Percentiles rank a stretch among this genome's conserved stretches.
Evolutionary conservation across 2,888 invertebrate species (phyloP).

Genomic region (Cordylochernes scorpioides): DNA sequence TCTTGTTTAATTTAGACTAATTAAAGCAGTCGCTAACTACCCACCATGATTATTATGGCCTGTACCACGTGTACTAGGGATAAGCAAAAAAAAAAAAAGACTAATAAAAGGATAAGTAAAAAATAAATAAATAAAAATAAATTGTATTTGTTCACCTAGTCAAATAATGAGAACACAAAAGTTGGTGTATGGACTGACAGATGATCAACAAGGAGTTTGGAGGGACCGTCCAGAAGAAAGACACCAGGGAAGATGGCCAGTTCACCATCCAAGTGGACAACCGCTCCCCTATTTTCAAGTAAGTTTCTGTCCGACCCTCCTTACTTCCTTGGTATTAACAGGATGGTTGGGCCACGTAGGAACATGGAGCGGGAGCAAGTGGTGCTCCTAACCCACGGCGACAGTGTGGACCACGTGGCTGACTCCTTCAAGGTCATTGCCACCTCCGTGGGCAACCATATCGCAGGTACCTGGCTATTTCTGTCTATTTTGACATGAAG

Average conservation of each 20-base stretch:
- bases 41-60: too few species aligned
- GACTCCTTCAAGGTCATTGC: slow-evolving; percentile 64
- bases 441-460: slow-evolving; percentile 47
- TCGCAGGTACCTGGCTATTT: slow-evolving; percentile 31
- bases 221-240: slow-evolving; percentile 62
- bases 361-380: slow-evolving; percentile 58
- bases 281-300: slow-evolving; percentile 67
- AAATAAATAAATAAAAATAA: too few species aligned
- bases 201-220: slow-evolving; percentile 94
- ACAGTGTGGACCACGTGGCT: slow-evolving; percentile 72
- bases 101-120: too few species aligned
- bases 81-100: too few species aligned
- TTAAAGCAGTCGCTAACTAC: too few species aligned
- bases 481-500: too few species aligned
- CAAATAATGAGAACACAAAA: too few species aligned
- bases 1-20: too few species aligned
- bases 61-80: too few species aligned
- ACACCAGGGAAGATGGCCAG: slow-evolving; percentile 77
- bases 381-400: slow-evolving; percentile 87
- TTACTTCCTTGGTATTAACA: slow-evolving; percentile 1
- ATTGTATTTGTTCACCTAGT: too few species aligned
- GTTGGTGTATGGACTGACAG: too few species aligned
- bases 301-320: not conserved
- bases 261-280: slow-evolving; percentile 63
- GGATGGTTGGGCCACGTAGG: slow-evolving; percentile 27